Evolutionary conservation across 2,888 invertebrate genomes (phyloP).

Genomic region (Apoda limacodes): DNA sequence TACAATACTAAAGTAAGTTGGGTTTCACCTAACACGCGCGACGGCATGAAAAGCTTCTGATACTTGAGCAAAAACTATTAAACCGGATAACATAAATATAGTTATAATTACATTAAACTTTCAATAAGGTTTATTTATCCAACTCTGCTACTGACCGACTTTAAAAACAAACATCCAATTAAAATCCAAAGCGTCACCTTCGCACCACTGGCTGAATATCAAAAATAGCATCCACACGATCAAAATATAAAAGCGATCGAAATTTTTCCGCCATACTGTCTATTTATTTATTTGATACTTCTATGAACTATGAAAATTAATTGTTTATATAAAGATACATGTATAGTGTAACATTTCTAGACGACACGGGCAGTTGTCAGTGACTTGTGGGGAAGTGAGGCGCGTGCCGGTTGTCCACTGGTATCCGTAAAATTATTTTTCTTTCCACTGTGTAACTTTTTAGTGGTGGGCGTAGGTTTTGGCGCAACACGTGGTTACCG

Average conservation of each 20-base stretch:
- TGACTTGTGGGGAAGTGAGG: conserved; percentile 46
- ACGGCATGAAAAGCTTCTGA: no score
- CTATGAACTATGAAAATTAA: conserved; percentile 55
- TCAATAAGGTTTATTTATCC: neutral
- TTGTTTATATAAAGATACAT: conserved; percentile 48
- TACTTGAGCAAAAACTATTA: no score
- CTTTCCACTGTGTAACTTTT: conserved; percentile 21
- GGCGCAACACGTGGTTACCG: conserved; percentile 46
- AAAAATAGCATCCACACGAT: conserved; percentile 31
- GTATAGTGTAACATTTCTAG: conserved; percentile 36
- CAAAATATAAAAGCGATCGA: conserved; percentile 23
- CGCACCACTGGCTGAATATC: conserved; percentile 33
- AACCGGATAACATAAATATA: no score
- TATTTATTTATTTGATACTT: conserved; percentile 32
- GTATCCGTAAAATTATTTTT: conserved; percentile 39
- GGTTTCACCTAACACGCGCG: no score
- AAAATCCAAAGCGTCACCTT: conserved; percentile 13
- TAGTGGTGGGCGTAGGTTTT: conserved; percentile 19
- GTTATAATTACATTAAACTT: no score
- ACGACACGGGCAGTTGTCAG: conserved; percentile 53
- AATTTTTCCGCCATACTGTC: conserved; percentile 21
- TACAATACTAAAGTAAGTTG: no score
- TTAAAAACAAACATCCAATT: conserved; percentile 17
- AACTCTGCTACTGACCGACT: conserved; percentile 2
- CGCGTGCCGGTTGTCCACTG: conserved; percentile 35